Base-by-base conservation (phyloP, 2,113 vertebrate species). In the Nycticorax nycticorax region DNA sequence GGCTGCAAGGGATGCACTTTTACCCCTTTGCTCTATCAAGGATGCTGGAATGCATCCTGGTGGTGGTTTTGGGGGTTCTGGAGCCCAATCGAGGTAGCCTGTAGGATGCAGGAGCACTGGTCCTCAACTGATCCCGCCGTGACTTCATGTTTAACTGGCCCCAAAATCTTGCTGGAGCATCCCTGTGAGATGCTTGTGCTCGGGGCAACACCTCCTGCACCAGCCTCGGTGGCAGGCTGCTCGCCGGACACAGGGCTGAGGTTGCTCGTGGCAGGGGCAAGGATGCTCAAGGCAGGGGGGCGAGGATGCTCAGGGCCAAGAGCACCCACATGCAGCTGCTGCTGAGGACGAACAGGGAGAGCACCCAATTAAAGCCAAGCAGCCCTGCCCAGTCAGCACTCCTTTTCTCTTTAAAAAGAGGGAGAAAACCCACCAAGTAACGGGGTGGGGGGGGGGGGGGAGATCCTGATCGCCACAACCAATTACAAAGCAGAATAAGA, bases 231-330 rank as follows among this genome's bases (percentile, higher is more conserved):
- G 59, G 39, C 48, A 79, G 37, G 53, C 26, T 64, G 50, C 67
- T 91, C 3, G 1, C 2, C 5, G 2, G 41, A n/a, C 35, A 37
- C 0, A 0, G 13, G 23, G 24, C 28, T 3, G 17, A 53, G 79
- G 62, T n/a, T 47, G 45, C 14, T 27, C 9, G 8, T 2, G 26
- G 26, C 52, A 28, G 60, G 43, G n/a, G 14, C 1, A 3, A 55
- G 60, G 72, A 35, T 30, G 53, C 24, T 72, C 39, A 5, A 0
- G 3, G 77, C 0, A 0, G 13, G 23, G 24, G 41, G 41, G 14
- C 41, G 6, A 43, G 41, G 41, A n/a, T 30, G 52, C 23, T 71
- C 39, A 7, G 0, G 3, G 76, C 33, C 68, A 14, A 55, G 11
- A 81, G 33, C 30, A 45, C 8, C 18, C 19, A 21, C 0, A 0